A percentile compares a stretch with the other conserved stretches of the same genome.
Conservation (phyloP, 2,888 invertebrate genomes). For the Clunio marinus region DNA sequence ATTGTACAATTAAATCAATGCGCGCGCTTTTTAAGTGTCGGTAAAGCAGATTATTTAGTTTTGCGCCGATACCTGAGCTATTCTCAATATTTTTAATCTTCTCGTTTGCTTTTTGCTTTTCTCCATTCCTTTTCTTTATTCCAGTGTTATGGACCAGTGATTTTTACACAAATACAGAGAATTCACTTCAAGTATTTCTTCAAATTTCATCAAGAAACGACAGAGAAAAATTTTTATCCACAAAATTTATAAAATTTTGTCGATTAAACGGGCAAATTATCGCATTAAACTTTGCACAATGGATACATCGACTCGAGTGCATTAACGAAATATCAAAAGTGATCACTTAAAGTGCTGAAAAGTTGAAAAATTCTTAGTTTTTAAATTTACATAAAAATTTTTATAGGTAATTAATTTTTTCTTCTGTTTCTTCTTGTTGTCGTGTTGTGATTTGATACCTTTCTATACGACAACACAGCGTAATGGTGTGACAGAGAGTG, state of each 20-base stretch:
- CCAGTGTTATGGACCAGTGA: conserved; percentile 39
- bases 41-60: conserved; percentile 32
- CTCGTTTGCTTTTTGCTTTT: conserved; percentile 26
- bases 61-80: background rate
- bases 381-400: conserved; percentile 39
- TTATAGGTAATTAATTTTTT: conserved; percentile 39
- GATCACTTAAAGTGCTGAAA: conserved; percentile 26
- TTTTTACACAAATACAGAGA: conserved; percentile 38
- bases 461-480: conserved; percentile 29
- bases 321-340: background rate
- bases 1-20: background rate
- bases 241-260: conserved; percentile 26
- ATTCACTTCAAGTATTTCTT: conserved; percentile 38
- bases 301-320: background rate
- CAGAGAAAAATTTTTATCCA: conserved; percentile 31
- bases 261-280: background rate
- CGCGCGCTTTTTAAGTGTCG: conserved; percentile 24
- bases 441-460: conserved; percentile 38
- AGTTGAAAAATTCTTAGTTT: conserved; percentile 6
- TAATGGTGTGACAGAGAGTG: conserved; percentile 20
- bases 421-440: conserved; percentile 22
- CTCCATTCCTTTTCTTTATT: conserved; percentile 33
- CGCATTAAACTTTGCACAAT: background rate
- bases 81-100: conserved; percentile 13
- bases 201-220: conserved; percentile 38